Evolutionary conservation across 2,797 vertebrate genomes (phyloP).

Genomic region (Rhodeus uyekii): DNA sequence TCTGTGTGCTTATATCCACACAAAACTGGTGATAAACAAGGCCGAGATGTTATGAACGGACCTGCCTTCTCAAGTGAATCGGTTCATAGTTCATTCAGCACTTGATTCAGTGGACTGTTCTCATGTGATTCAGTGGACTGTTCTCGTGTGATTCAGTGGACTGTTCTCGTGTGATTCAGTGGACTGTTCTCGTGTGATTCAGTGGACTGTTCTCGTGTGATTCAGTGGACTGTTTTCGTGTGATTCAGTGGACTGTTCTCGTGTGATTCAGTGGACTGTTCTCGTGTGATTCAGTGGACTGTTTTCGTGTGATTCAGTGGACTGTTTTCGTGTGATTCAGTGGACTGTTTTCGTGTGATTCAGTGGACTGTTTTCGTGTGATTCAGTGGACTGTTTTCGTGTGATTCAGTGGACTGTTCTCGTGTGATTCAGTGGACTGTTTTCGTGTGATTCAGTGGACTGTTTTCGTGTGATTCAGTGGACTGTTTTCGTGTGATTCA

Average conservation of each 20-base stretch:
- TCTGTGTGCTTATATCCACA: not conserved
- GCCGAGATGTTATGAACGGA: conserved; percentile 2
- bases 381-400: too few species aligned
- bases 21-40: conserved; percentile 21
- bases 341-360: too few species aligned
- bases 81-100: not conserved
- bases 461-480: too few species aligned
- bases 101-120: not conserved
- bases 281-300: not conserved
- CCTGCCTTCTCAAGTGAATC: not conserved
- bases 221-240: too few species aligned
- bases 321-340: too few species aligned
- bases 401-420: not conserved
- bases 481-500: too few species aligned
- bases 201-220: not conserved
- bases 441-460: too few species aligned
- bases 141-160: not conserved
- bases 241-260: not conserved
- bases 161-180: not conserved
- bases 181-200: not conserved
- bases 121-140: too few species aligned
- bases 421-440: too few species aligned
- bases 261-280: too few species aligned
- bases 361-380: too few species aligned
- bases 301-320: too few species aligned